phyloP scores from a whole-genome alignment of 2,888 invertebrate genomes.

The Drosophila niveifrons region DNA sequence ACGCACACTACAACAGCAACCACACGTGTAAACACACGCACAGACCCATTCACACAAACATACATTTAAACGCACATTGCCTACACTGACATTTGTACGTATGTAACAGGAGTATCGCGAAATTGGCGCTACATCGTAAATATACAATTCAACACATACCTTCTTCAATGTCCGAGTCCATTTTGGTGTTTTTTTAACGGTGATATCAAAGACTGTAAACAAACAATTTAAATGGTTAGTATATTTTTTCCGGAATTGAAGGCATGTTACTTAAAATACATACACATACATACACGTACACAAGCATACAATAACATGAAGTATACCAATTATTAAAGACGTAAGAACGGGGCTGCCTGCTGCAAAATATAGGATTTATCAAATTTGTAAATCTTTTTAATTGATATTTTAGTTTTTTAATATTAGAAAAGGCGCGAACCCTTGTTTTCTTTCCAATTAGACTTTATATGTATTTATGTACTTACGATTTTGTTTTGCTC shows the following conservation, averaged over 20 bases:
- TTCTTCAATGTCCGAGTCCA: constrained; percentile 51
- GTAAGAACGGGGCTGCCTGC: constrained; percentile 5
- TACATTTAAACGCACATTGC: neutral
- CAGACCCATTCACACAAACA: neutral
- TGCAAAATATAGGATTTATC: constrained; percentile 8
- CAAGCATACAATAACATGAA: constrained; percentile 17
- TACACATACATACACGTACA: constrained; percentile 15
- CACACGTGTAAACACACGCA: constrained; percentile 36
- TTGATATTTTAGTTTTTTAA: constrained; percentile 27
- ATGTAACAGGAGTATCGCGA: constrained; percentile 2
- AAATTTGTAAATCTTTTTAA: constrained; percentile 1
- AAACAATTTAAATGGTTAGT: constrained; percentile 35
- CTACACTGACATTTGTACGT: neutral
- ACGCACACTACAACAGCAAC: constrained; percentile 18
- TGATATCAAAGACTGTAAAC: constrained; percentile 17
- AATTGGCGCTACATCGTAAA: constrained; percentile 9
- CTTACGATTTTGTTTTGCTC: constrained; percentile 46
- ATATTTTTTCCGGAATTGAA: constrained; percentile 31
- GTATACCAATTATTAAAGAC: constrained; percentile 25
- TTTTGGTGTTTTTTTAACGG: constrained; percentile 17
- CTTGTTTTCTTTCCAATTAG: constrained; percentile 50
- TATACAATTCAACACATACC: constrained; percentile 40
- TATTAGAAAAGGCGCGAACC: constrained; percentile 50
- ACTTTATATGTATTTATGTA: constrained; percentile 34
- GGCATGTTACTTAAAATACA: constrained; percentile 31